A percentile compares a stretch with the other conserved stretches of the same genome.
Conservation (phyloP, 2,113 vertebrate species). For the Callionymus lyra region DNA sequence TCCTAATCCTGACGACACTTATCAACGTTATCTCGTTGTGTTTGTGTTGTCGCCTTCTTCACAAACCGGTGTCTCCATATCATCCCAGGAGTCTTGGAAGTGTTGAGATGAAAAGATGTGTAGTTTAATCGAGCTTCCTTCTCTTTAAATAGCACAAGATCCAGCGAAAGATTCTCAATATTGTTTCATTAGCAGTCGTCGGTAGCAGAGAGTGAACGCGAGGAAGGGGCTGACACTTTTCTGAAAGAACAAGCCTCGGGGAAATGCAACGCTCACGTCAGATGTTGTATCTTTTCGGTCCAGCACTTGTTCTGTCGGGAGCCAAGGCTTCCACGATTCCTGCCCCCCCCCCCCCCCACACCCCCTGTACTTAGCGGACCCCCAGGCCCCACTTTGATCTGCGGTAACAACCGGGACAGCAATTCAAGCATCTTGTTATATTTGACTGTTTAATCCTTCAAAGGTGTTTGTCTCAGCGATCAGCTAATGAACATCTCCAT, state of each 20-base stretch:
- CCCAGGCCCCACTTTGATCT: conserved; percentile 65
- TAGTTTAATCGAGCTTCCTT: conserved; percentile 11
- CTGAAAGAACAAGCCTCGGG: conserved; percentile 52
- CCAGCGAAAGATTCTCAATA: conserved; percentile 33
- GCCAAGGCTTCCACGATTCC: conserved; percentile 28
- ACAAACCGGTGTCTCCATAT: no score
- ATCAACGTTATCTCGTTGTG: no score
- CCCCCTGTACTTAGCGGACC: conserved; percentile 42
- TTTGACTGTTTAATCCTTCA: conserved; percentile 64
- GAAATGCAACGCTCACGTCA: conserved; percentile 50
- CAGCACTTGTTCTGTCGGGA: conserved; percentile 59
- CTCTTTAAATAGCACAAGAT: conserved; percentile 18
- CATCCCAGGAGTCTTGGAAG: no score
- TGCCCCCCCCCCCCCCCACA: conserved; percentile 40
- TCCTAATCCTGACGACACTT: no score
- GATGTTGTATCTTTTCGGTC: conserved; percentile 62
- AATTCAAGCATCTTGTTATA: conserved; percentile 58
- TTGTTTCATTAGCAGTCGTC: conserved; percentile 41
- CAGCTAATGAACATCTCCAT: conserved; percentile 57
- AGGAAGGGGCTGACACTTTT: conserved; percentile 48
- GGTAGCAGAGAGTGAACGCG: conserved; percentile 33
- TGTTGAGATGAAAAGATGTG: background rate
- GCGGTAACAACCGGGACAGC: conserved; percentile 52
- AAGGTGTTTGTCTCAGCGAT: conserved; percentile 65
- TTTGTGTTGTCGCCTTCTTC: no score